These are phyloP conservation scores for Pteromalus puparum DNA, from an alignment of 1,140 invertebrate species.

Conservation along the genomic window DNA sequence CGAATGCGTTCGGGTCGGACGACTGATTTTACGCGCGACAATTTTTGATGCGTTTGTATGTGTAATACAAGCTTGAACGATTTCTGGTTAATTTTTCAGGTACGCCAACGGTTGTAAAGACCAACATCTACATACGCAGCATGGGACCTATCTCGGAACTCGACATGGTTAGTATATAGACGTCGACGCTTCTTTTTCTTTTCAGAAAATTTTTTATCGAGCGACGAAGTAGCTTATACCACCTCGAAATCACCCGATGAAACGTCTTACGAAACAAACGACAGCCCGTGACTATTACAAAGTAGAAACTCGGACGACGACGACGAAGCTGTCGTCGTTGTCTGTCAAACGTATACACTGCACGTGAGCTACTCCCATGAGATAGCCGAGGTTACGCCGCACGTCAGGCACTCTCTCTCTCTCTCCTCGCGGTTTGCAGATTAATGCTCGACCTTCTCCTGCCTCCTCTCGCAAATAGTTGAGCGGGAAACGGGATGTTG, in stretches of 20 bases:
- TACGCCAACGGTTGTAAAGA: conserved; percentile 90
- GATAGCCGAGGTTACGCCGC: conserved; percentile 25
- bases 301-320: background rate
- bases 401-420: background rate
- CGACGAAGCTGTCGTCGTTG: background rate
- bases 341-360: background rate
- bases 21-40: too few species aligned
- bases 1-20: too few species aligned
- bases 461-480: conserved; percentile 8
- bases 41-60: too few species aligned
- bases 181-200: too few species aligned
- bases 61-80: too few species aligned
- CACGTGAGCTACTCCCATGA: background rate
- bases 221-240: too few species aligned
- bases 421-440: conserved; percentile 36
- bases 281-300: background rate
- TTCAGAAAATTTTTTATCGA: too few species aligned
- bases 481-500: conserved; percentile 21
- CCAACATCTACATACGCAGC: conserved; percentile 93
- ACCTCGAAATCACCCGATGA: background rate
- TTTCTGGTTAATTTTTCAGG: conserved; percentile 77
- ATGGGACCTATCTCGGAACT: conserved; percentile 97
- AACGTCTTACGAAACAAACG: background rate
- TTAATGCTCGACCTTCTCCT: conserved; percentile 22
- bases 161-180: conserved; percentile 87